Percentiles rank a stretch among this genome's conserved stretches.
Evolutionary conservation across 2,888 invertebrate species (phyloP).

Genomic region (Eledona agricola): DNA sequence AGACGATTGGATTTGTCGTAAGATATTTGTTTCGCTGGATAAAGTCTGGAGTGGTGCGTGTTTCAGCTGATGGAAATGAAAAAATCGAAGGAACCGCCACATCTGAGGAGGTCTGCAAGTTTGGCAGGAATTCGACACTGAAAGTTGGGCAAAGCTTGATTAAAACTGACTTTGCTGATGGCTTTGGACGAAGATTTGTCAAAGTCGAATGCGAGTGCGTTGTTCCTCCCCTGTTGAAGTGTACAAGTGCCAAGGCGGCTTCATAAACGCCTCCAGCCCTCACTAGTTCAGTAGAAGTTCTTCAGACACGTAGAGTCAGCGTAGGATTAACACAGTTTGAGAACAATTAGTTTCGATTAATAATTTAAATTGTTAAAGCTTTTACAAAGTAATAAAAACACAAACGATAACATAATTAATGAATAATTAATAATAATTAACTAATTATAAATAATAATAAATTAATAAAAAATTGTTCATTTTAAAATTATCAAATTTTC

Average conservation of each 20-base stretch:
- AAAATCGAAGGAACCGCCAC: slow-evolving; percentile 12
- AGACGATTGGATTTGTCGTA: slow-evolving; percentile 34
- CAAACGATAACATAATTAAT: no score
- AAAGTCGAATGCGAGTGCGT: slow-evolving; percentile 30
- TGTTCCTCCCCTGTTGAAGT: slow-evolving; percentile 30
- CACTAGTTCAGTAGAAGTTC: no score
- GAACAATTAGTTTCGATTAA: no score
- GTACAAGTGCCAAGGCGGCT: slow-evolving; percentile 4
- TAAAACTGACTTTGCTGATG: slow-evolving; percentile 3
- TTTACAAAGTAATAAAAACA: no score
- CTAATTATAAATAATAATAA: no score
- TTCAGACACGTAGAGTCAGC: no score
- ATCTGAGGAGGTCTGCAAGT: slow-evolving; percentile 14
- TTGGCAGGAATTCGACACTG: slow-evolving; percentile 12
- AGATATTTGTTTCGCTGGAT: slow-evolving; percentile 2
- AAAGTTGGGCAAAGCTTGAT: slow-evolving; percentile 30
- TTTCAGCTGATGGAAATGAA: slow-evolving; percentile 8
- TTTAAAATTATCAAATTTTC: no score
- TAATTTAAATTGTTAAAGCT: no score
- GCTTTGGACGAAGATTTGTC: slow-evolving; percentile 3
- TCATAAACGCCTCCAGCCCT: no score
- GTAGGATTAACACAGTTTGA: no score
- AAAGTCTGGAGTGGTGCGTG: slow-evolving; percentile 13
- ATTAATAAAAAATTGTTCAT: no score
- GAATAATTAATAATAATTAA: no score